Conservation (phyloP, 2,113 vertebrate species). For the Brachirus orientalis region DNA sequence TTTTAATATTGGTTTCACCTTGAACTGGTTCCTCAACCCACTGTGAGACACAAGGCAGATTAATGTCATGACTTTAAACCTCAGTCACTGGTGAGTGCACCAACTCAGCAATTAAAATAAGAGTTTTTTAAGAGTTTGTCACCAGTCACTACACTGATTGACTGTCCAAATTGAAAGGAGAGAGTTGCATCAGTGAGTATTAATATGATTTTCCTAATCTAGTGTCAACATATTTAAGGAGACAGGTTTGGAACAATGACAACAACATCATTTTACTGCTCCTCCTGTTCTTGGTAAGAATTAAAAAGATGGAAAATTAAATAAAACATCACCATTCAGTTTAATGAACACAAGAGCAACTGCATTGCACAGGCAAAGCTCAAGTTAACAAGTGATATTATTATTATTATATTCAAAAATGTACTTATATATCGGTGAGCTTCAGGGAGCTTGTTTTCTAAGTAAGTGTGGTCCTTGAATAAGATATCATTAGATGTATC, state of each 20-base stretch:
- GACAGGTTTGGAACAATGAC: no score
- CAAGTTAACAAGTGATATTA: conserved; percentile 2
- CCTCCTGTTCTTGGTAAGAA: not conserved
- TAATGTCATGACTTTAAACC: conserved; percentile 75
- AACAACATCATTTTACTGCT: conserved; percentile 12
- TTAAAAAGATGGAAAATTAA: no score
- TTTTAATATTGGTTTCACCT: conserved; percentile 68
- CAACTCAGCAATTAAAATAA: conserved; percentile 61
- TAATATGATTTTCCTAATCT: conserved; percentile 1
- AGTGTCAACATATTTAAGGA: conserved; percentile 31
- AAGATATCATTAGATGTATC: conserved; percentile 22
- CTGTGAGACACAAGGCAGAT: conserved; percentile 63
- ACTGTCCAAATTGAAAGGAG: conserved; percentile 73
- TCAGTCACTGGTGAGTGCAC: conserved; percentile 61
- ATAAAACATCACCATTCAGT: not conserved
- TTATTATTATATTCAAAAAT: not conserved
- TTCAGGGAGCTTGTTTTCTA: conserved; percentile 31
- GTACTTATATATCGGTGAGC: conserved; percentile 20
- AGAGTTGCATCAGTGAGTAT: not conserved
- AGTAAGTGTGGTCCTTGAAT: not conserved
- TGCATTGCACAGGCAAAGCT: not conserved
- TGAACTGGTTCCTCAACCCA: conserved; percentile 73
- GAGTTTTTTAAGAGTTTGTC: no score
- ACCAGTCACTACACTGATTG: conserved; percentile 71
- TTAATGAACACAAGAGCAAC: conserved; percentile 10